These are phyloP conservation scores for Philaenus spumarius DNA, from an alignment of 1,140 invertebrate species.

Conservation along the genomic window DNA sequence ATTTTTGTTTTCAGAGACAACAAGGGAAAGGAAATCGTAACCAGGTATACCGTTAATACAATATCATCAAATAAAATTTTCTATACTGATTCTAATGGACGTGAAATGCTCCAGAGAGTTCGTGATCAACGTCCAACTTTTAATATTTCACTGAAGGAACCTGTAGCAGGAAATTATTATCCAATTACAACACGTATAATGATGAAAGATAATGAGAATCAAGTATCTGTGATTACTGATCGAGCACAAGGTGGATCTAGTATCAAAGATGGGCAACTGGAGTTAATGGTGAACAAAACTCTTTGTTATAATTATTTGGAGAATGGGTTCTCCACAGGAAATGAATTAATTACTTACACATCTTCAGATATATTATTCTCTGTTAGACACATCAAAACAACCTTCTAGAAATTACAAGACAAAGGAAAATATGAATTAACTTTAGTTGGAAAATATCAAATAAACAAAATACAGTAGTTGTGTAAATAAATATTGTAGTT, in stretches of 20 bases:
- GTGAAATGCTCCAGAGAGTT: conserved; percentile 73
- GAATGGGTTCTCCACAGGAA: too few species aligned
- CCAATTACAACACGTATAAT: conserved; percentile 84
- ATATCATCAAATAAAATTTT: conserved; percentile 53
- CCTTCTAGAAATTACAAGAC: too few species aligned
- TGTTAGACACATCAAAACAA: too few species aligned
- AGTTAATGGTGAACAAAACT: conserved; percentile 76
- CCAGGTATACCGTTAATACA: conserved; percentile 53
- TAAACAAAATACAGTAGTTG: too few species aligned
- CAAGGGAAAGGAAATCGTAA: conserved; percentile 77
- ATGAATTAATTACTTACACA: too few species aligned
- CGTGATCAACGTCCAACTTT: conserved; percentile 70
- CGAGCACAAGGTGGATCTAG: conserved; percentile 81
- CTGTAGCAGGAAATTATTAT: conserved; percentile 85
- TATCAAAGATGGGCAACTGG: conserved; percentile 64
- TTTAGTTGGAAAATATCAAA: too few species aligned
- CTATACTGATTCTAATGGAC: too few species aligned
- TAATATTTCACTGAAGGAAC: conserved; percentile 57
- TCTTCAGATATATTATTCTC: too few species aligned
- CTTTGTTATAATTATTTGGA: too few species aligned
- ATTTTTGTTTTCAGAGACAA: conserved; percentile 49
- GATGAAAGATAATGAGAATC: conserved; percentile 48
- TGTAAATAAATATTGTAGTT: too few species aligned
- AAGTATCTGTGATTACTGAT: conserved; percentile 66
- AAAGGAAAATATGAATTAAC: too few species aligned